phyloP scores from a whole-genome alignment of 2,888 invertebrate species.

The Eupithecia vulgata region DNA sequence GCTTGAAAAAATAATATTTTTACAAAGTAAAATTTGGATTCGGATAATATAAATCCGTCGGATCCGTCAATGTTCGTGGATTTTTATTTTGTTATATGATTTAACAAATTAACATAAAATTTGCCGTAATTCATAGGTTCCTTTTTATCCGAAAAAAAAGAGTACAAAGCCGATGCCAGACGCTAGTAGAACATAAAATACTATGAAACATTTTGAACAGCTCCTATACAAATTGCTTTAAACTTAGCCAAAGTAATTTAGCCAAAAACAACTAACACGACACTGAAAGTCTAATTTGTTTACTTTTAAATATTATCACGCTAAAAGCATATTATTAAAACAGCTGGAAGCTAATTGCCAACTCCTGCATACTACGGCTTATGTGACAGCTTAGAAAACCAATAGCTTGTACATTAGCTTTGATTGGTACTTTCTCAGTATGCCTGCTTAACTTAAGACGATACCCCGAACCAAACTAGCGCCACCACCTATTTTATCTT shows the following conservation, averaged over 20 bases:
- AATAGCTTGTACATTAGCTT: conserved; percentile 8
- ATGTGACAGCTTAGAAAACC: conserved; percentile 12
- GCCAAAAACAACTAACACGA: conserved; percentile 22
- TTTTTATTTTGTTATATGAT: no score
- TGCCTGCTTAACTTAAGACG: no score
- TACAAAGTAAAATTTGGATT: no score
- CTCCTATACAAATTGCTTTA: conserved; percentile 1
- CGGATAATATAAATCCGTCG: no score
- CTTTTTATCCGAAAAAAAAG: no score
- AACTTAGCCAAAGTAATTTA: conserved; percentile 16
- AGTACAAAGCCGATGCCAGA: background rate
- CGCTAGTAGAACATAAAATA: background rate
- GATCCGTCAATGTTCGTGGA: no score
- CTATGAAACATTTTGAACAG: background rate
- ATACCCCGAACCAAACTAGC: no score
- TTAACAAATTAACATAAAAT: no score
- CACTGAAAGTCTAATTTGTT: conserved; percentile 28
- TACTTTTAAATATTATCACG: conserved; percentile 25
- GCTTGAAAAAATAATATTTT: no score
- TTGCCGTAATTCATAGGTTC: no score
- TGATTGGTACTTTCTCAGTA: no score
- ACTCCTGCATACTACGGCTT: conserved; percentile 27
- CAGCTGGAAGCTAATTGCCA: conserved; percentile 31
- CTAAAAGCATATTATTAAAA: conserved; percentile 28
- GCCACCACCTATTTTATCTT: no score